phyloP scores from a whole-genome alignment of 2,113 vertebrate species.

The Lontra canadensis region DNA sequence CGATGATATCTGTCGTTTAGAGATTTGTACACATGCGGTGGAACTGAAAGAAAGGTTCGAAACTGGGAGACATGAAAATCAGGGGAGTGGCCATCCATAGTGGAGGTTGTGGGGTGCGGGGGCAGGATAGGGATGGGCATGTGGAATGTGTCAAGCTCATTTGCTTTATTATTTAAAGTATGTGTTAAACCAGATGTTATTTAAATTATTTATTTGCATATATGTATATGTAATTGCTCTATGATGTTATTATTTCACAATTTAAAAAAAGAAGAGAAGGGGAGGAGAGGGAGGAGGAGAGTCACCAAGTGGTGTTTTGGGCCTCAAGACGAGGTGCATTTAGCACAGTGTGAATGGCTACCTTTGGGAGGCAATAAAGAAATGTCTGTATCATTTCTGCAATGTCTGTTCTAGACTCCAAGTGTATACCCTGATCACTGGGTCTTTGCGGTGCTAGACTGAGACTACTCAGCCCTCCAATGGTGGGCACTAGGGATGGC shows the following conservation, averaged over 20 bases:
- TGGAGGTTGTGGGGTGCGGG: background rate
- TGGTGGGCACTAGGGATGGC: background rate
- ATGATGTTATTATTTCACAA: background rate
- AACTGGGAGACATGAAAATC: background rate
- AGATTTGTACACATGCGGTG: background rate
- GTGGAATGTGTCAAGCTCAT: background rate
- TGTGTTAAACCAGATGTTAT: background rate
- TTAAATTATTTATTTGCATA: background rate
- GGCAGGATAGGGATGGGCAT: background rate
- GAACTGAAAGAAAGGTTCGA: background rate
- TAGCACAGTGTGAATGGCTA: background rate
- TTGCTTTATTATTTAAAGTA: background rate
- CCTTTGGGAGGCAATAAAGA: background rate
- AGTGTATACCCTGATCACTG: background rate
- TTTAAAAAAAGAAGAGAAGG: background rate
- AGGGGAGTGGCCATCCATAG: background rate
- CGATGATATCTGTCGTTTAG: background rate
- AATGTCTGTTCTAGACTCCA: background rate
- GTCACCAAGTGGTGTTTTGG: background rate
- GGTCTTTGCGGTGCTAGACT: background rate
- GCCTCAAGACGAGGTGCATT: fast-evolving
- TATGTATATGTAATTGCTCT: background rate
- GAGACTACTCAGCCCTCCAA: background rate
- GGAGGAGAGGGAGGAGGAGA: background rate
- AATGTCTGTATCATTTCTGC: background rate